Evolutionary conservation across 2,888 invertebrate species (phyloP).

Genomic region (Chromoteleia sp.): DNA sequence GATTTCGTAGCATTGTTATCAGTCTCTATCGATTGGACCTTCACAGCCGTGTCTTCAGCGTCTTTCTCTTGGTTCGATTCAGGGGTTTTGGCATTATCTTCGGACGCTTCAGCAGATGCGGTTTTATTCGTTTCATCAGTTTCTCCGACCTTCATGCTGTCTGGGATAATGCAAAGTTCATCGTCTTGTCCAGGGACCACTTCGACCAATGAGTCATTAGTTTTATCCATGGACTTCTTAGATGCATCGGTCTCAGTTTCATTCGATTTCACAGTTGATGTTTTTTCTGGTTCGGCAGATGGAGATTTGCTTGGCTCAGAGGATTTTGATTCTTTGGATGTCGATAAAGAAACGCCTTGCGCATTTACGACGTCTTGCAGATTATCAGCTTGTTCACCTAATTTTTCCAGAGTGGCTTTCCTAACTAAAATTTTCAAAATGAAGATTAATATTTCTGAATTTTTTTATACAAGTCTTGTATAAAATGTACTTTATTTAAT

Average conservation of each 20-base stretch:
- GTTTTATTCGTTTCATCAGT: constrained; percentile 3
- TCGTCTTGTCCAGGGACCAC: constrained; percentile 82
- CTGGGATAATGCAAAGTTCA: constrained; percentile 83
- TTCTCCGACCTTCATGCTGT: constrained; percentile 79
- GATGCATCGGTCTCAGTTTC: constrained; percentile 39
- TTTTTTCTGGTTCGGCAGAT: constrained; percentile 28
- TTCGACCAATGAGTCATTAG: constrained; percentile 32
- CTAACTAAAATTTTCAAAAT: constrained; percentile 74
- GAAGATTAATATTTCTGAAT: too few species aligned
- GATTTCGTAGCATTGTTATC: constrained; percentile 73
- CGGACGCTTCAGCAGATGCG: constrained; percentile 16
- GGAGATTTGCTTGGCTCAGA: constrained; percentile 11
- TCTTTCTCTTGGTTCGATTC: constrained; percentile 23
- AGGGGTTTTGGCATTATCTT: not conserved
- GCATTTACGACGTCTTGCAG: constrained; percentile 77
- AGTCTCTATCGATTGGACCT: constrained; percentile 70
- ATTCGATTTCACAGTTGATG: constrained; percentile 24
- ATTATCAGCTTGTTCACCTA: constrained; percentile 85
- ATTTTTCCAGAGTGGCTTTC: constrained; percentile 86
- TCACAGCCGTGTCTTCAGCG: constrained; percentile 41
- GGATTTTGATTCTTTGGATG: not conserved
- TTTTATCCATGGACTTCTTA: constrained; percentile 66
- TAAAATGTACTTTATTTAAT: too few species aligned
- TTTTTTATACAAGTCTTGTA: too few species aligned
- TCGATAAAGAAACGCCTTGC: constrained; percentile 63